phyloP scores from a whole-genome alignment of 2,797 vertebrate species.

The Phalloptychus januarius region DNA sequence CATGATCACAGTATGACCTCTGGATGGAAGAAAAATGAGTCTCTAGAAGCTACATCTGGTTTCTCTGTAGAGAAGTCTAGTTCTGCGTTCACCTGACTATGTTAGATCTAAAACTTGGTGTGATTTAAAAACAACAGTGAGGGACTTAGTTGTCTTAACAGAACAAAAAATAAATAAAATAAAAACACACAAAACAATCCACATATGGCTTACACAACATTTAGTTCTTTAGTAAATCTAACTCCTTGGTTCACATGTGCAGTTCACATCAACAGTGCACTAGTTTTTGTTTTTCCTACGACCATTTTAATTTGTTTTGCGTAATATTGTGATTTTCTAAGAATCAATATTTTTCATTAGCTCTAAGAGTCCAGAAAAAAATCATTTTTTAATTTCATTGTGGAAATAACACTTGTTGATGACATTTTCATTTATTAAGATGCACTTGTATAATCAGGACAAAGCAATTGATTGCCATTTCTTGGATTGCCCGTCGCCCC shows the following conservation, averaged over 20 bases:
- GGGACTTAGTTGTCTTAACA: conserved; percentile 12
- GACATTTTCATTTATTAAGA: neutral
- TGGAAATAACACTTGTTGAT: neutral
- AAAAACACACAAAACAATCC: conserved; percentile 19
- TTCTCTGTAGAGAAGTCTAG: conserved; percentile 5
- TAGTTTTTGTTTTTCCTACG: conserved; percentile 47
- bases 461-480: conserved; percentile 25
- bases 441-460: conserved; percentile 12
- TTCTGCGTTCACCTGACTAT: conserved; percentile 18
- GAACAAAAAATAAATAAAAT: neutral
- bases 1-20: conserved; percentile 7
- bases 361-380: neutral
- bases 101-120: conserved; percentile 16
- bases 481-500: conserved; percentile 40
- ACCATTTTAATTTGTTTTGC: conserved; percentile 26
- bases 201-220: conserved; percentile 53
- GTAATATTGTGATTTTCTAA: neutral
- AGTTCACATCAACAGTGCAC: conserved; percentile 12
- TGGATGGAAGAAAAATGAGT: conserved; percentile 33
- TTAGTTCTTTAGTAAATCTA: conserved; percentile 24
- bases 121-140: neutral
- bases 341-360: neutral
- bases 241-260: conserved; percentile 12
- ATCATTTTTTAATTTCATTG: neutral
- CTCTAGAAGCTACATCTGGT: conserved; percentile 12